phyloP scores from a whole-genome alignment of 2,888 invertebrate genomes.

The Philaethria dido region DNA sequence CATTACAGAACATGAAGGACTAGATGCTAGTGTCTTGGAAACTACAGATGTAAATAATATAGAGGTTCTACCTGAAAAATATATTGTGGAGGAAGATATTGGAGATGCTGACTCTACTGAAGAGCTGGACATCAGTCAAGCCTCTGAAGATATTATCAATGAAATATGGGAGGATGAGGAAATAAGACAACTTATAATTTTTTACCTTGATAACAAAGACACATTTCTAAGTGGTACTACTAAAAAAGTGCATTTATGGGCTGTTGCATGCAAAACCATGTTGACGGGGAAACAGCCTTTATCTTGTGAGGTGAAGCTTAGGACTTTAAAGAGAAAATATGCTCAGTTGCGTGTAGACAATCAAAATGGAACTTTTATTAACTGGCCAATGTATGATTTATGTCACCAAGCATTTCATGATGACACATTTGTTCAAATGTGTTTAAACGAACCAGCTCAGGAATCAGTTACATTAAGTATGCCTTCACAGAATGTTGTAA shows the following conservation, averaged over 20 bases:
- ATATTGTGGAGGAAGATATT: slow-evolving; percentile 47
- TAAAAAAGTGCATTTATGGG: slow-evolving; percentile 68
- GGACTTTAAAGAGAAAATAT: slow-evolving; percentile 61
- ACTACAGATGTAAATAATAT: slow-evolving; percentile 40
- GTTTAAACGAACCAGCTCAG: slow-evolving; percentile 40
- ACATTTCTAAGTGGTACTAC: slow-evolving; percentile 61
- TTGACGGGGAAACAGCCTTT: slow-evolving; percentile 60
- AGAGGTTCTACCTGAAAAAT: slow-evolving; percentile 47
- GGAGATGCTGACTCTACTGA: slow-evolving; percentile 50
- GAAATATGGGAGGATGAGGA: slow-evolving; percentile 67
- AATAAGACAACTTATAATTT: slow-evolving; percentile 63
- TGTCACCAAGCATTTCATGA: slow-evolving; percentile 72
- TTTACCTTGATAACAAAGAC: slow-evolving; percentile 74
- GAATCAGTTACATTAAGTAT: slow-evolving; percentile 32
- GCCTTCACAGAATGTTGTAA: slow-evolving; percentile 37
- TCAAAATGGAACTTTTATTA: slow-evolving; percentile 53
- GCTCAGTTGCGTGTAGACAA: slow-evolving; percentile 53
- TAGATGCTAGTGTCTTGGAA: slow-evolving; percentile 44
- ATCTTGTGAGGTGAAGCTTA: slow-evolving; percentile 63
- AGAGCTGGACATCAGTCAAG: slow-evolving; percentile 43
- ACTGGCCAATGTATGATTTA: slow-evolving; percentile 64
- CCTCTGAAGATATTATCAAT: slow-evolving; percentile 43
- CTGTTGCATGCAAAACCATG: slow-evolving; percentile 74
- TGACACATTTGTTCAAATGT: slow-evolving; percentile 49
- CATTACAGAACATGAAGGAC: slow-evolving; percentile 60